Percentiles rank a stretch among this genome's conserved stretches.
Conservation (phyloP, 2,797 vertebrate genomes). For the Falco rusticolus region DNA sequence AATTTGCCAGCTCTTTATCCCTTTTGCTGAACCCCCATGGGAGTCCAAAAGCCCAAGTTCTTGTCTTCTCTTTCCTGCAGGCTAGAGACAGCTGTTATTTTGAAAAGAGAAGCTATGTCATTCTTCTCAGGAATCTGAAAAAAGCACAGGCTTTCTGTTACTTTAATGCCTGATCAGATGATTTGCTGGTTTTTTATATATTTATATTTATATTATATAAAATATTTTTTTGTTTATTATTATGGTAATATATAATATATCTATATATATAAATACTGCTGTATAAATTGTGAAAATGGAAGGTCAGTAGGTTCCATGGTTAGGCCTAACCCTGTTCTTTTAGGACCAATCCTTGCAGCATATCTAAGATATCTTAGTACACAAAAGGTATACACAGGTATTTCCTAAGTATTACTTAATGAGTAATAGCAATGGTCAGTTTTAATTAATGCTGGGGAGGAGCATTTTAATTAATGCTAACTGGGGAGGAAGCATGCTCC, state of each 20-base stretch:
- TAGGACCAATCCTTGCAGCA: neutral
- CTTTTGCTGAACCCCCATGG: neutral
- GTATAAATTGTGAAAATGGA: neutral
- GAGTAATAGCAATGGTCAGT: neutral
- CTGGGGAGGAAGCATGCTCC: neutral
- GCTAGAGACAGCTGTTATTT: constrained; percentile 53
- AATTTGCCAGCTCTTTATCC: neutral
- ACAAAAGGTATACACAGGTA: neutral
- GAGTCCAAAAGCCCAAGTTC: neutral
- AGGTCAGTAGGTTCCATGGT: neutral
- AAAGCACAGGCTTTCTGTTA: neutral
- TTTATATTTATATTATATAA: no score
- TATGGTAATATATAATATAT: no score
- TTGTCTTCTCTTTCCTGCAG: constrained; percentile 19
- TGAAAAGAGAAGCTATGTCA: constrained; percentile 6
- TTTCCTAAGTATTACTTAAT: neutral
- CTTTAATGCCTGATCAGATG: neutral
- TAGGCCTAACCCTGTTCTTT: neutral
- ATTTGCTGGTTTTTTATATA: neutral
- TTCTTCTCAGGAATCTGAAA: neutral
- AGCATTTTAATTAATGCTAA: neutral
- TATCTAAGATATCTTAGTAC: neutral
- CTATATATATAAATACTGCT: neutral
- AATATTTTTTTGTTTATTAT: no score
- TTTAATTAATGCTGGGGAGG: neutral